phyloP scores from a whole-genome alignment of 2,797 vertebrate genomes.

The Sebastes reedi region DNA sequence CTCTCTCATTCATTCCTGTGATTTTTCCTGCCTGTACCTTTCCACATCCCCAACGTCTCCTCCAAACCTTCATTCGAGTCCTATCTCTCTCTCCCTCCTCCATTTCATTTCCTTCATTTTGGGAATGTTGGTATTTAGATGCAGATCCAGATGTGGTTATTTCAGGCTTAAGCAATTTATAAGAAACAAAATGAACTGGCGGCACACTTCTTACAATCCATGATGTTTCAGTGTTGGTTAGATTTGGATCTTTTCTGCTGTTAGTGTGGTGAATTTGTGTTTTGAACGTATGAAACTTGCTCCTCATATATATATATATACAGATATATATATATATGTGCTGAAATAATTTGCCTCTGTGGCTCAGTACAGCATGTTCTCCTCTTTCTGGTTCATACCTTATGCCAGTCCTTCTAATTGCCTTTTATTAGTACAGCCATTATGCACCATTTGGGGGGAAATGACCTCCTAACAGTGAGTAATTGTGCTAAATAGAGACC shows the following conservation, averaged over 20 bases:
- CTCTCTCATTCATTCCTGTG: constrained; percentile 63
- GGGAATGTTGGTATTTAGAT: constrained; percentile 43
- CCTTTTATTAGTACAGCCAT: constrained; percentile 53
- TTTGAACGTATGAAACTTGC: neutral
- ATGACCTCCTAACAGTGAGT: constrained; percentile 53
- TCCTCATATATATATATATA: neutral
- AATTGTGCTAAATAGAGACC: constrained; percentile 71
- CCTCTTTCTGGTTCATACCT: neutral
- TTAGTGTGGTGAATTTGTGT: neutral
- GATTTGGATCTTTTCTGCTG: constrained; percentile 22
- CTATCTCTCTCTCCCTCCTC: constrained; percentile 24
- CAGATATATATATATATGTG: neutral
- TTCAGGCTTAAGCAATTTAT: constrained; percentile 9
- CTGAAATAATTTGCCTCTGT: neutral
- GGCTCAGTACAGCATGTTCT: neutral
- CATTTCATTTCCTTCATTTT: constrained; percentile 52
- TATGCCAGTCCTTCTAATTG: constrained; percentile 14
- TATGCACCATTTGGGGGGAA: constrained; percentile 51
- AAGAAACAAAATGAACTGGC: neutral
- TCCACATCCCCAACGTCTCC: constrained; percentile 50
- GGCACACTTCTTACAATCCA: neutral
- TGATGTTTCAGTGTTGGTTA: neutral
- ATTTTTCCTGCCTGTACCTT: constrained; percentile 72
- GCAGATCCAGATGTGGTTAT: constrained; percentile 37
- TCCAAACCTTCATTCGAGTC: constrained; percentile 21